Conservation (phyloP, 2,888 invertebrate species). For the Limnephilus rhombicus region DNA sequence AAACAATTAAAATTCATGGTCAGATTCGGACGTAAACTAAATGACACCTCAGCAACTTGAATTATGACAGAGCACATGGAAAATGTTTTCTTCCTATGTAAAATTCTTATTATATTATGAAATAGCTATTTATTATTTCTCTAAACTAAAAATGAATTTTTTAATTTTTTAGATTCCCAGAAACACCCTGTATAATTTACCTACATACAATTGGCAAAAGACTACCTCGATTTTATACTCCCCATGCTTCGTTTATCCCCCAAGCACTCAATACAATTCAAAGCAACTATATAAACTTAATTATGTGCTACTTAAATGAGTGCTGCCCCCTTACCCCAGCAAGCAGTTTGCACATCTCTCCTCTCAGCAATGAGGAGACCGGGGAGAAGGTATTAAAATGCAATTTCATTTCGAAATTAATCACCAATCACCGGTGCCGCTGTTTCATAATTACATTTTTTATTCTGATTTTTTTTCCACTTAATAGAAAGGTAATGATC, state of each 20-base stretch:
- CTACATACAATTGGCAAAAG: conserved; percentile 28
- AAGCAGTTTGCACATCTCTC: conserved; percentile 65
- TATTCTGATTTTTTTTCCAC: not conserved
- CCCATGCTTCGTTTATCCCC: conserved; percentile 64
- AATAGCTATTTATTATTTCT: no score
- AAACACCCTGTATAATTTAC: not conserved
- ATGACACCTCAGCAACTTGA: no score
- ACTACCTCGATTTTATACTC: conserved; percentile 69
- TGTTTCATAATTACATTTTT: conserved; percentile 24
- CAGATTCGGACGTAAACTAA: no score
- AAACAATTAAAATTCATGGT: no score
- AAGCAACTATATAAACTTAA: conserved; percentile 81
- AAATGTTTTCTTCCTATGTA: no score
- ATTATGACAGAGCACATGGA: no score
- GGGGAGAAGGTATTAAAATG: conserved; percentile 48
- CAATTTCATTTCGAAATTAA: conserved; percentile 47
- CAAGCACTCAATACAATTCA: conserved; percentile 69
- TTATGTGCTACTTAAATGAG: conserved; percentile 85
- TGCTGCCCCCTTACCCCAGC: conserved; percentile 72
- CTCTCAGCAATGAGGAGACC: conserved; percentile 10
- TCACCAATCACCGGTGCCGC: not conserved
- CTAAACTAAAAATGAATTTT: not conserved
- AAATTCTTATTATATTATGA: no score
- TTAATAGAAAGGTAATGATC: not conserved
- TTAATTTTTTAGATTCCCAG: not conserved